These are phyloP conservation scores for Stegastes partitus DNA, from an alignment of 2,113 vertebrate genomes.

Conservation along the genomic window DNA sequence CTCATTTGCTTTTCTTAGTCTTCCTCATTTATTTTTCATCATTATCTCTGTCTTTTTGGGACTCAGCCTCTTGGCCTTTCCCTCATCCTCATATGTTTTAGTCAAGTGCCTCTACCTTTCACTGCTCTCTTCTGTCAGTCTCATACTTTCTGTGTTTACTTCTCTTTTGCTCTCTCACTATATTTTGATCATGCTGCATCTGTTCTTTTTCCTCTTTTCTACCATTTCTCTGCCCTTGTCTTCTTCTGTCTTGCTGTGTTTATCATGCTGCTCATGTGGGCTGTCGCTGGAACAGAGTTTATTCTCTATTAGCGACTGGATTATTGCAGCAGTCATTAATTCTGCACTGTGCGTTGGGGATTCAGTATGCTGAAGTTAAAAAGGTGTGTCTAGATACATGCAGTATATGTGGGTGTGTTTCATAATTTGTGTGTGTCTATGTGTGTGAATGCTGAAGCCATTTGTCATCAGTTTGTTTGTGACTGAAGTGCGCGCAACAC, in stretches of 20 bases:
- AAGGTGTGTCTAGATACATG: no score
- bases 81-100: neutral
- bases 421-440: no score
- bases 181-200: no score
- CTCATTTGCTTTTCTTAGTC: slow-evolving; percentile 22
- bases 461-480: no score
- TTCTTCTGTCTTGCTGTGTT: neutral
- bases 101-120: neutral
- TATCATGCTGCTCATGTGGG: neutral
- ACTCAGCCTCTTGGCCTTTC: neutral
- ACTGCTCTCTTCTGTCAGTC: neutral
- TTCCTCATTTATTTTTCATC: slow-evolving; percentile 33
- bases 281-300: neutral
- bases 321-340: slow-evolving; percentile 38
- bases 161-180: neutral
- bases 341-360: neutral
- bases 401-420: no score
- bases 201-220: neutral
- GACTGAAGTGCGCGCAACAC: no score
- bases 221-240: neutral
- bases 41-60: slow-evolving; percentile 5
- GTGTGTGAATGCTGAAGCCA: no score
- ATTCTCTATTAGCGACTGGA: slow-evolving; percentile 9
- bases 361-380: neutral
- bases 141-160: neutral